Evolutionary conservation across 2,797 vertebrate species (phyloP).

Genomic region (Lateolabrax maculatus): DNA sequence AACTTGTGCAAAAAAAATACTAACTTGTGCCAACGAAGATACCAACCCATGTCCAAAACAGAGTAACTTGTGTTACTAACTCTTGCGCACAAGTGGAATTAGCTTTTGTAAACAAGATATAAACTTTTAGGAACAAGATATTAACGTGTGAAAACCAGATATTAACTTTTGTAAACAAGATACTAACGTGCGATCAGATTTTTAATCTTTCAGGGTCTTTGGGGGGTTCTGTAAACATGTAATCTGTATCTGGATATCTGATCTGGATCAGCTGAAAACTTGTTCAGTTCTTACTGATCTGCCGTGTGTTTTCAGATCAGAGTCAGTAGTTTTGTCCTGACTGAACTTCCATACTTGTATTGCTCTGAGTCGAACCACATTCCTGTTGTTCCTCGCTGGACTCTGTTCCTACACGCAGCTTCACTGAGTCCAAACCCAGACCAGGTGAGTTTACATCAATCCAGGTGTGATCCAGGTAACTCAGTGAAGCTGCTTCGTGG

Average conservation of each 20-base stretch:
- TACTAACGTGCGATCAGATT: too few relatives aligned
- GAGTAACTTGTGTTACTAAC: not conserved
- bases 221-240: not conserved
- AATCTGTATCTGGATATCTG: not conserved
- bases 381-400: slow-evolving; percentile 50
- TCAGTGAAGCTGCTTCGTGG: not conserved
- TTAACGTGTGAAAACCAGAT: not conserved
- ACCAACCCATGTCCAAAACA: not conserved
- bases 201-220: too few relatives aligned
- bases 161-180: not conserved
- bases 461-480: slow-evolving; percentile 19
- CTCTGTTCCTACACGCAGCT: too few relatives aligned
- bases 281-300: not conserved
- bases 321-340: slow-evolving; percentile 34
- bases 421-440: not conserved
- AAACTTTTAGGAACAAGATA: not conserved
- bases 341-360: not conserved
- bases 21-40: not conserved
- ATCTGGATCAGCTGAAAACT: not conserved
- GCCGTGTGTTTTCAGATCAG: not conserved
- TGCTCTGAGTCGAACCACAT: slow-evolving; percentile 29
- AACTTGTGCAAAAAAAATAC: not conserved
- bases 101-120: not conserved
- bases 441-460: slow-evolving; percentile 9
- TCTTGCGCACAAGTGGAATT: not conserved